A percentile compares a stretch with the other conserved stretches of the same genome.
These are phyloP conservation scores for Operophtera brumata DNA, from an alignment of 2,888 invertebrate genomes.

Conservation along the genomic window DNA sequence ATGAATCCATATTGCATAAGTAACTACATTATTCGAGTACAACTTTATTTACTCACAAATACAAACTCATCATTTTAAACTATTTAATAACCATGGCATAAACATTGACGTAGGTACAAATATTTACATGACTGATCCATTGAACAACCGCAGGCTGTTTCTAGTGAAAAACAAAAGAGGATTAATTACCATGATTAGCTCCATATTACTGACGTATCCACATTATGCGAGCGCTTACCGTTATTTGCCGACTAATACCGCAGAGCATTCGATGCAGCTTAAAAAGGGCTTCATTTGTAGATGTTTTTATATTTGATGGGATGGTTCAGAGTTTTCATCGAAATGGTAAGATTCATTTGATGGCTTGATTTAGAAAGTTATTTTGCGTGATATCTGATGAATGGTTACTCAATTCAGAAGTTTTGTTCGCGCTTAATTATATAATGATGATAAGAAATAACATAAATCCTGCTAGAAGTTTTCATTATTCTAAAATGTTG, in stretches of 20 bases:
- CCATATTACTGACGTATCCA: constrained; percentile 72
- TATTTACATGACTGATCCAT: constrained; percentile 12
- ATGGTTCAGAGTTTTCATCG: constrained; percentile 20
- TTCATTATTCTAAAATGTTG: too few relatives aligned
- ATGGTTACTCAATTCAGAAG: not conserved
- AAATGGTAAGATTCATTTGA: not conserved
- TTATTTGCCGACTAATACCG: constrained; percentile 58
- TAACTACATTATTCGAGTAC: constrained; percentile 65
- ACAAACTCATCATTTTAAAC: too few relatives aligned
- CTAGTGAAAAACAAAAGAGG: constrained; percentile 74
- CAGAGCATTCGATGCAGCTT: constrained; percentile 43
- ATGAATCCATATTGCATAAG: constrained; percentile 72
- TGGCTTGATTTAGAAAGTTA: constrained; percentile 1
- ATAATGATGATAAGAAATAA: too few relatives aligned
- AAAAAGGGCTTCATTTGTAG: constrained; percentile 39
- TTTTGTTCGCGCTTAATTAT: too few relatives aligned
- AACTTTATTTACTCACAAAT: constrained; percentile 25
- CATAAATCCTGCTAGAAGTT: too few relatives aligned
- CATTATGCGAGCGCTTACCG: constrained; percentile 57
- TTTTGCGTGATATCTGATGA: not conserved
- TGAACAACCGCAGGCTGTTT: constrained; percentile 40
- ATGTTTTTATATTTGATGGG: constrained; percentile 41
- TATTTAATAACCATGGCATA: not conserved
- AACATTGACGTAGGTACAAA: not conserved
- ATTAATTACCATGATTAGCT: constrained; percentile 79